These are phyloP conservation scores for Pempheris klunzingeri DNA, from an alignment of 2,797 vertebrate species.

Conservation along the genomic window DNA sequence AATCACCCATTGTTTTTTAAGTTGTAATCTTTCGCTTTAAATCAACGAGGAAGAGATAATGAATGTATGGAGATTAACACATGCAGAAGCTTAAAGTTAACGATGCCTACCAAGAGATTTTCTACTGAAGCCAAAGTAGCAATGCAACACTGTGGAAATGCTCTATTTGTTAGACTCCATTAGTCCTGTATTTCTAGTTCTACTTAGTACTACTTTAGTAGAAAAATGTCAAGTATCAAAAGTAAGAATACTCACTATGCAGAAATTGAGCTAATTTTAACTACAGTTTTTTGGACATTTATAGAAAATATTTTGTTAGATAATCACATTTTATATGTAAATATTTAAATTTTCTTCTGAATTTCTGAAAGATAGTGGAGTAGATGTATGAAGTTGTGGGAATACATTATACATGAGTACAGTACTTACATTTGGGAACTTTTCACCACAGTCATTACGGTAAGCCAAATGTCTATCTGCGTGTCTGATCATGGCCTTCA, in stretches of 20 bases:
- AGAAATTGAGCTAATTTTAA: neutral
- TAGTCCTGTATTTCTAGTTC: neutral
- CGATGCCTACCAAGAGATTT: neutral
- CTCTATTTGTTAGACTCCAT: neutral
- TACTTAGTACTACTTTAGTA: neutral
- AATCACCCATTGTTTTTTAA: slow-evolving; percentile 63
- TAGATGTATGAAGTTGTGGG: neutral
- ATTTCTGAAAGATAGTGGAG: too few species aligned
- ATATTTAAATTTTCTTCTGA: neutral
- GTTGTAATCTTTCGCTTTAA: slow-evolving; percentile 68
- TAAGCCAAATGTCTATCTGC: slow-evolving; percentile 1
- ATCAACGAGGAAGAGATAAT: slow-evolving; percentile 58
- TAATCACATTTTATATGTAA: neutral
- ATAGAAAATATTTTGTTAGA: neutral
- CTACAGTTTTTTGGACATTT: neutral
- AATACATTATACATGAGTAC: neutral
- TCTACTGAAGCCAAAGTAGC: neutral
- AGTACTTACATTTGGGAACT: neutral
- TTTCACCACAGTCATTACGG: neutral
- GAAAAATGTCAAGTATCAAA: neutral
- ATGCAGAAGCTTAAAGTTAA: slow-evolving; percentile 34
- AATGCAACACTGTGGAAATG: neutral
- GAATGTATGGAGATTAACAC: slow-evolving; percentile 66
- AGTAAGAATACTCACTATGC: neutral
- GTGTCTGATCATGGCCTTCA: slow-evolving; percentile 36